Evolutionary conservation across 2,888 invertebrate species (phyloP), one percentile per base, ranked within the genome.

Genomic region (Ochropleura plecta): DNA sequence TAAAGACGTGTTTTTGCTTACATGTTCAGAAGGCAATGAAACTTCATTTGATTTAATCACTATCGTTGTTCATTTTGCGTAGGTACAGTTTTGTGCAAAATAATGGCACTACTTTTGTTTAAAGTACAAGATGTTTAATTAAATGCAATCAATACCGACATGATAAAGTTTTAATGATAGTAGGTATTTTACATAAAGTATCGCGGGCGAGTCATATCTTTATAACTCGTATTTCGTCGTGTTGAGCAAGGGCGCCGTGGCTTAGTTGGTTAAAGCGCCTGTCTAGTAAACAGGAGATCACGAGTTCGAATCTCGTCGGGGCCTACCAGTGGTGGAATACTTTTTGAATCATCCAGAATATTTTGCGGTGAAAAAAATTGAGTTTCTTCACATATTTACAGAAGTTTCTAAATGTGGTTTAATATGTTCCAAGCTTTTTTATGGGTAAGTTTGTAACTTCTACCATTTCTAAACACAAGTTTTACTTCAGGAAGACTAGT

Each of bases 281-380:
- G 95, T 95, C 95, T 95, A 95, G 95, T 95, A 95, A 95, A 95
- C 95, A 95, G 95, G 95, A 95, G 95, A 95, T 95, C 95, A 90
- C 86, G 95, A 95, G 95, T 95, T 95, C 95, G 94, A 95, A 95
- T 95, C 95, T 80, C 83, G 79, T 69, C 84, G 82, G 73, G 85
- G 85, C 82, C 88, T 87, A 59, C 57, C 0, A 3, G 14, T 4
- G 18, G 20, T 18, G 1, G 18, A 20, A 40, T 53, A 20, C 40
- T 80, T 80, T 80, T 80, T 80, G 79, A 9, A 12, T 51, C 0
- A 18, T 6, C 12, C 20, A 40, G 18, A 66, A 49, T 42, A 49
- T 53, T 81, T 0, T 6, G 10, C 10, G 3, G 4, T 0, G 0
- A 20, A 51, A 16, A 30, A 51, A 16, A 64, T 46, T 12, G 3